Evolutionary conservation across 1,140 invertebrate species (phyloP), one percentile per base, ranked within the genome.

Genomic region (Anastrepha obliqua): DNA sequence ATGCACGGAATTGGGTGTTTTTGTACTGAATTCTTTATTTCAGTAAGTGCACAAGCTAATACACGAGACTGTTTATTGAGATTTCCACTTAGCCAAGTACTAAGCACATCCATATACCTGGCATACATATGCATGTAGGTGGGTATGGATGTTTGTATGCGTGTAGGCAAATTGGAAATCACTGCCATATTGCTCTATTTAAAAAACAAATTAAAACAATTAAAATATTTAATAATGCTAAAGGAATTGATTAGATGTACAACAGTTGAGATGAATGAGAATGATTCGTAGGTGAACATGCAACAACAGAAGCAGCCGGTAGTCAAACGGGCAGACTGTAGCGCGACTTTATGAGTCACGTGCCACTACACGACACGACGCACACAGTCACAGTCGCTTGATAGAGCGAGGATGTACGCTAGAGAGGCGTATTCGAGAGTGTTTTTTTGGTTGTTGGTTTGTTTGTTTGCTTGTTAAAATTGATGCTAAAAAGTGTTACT

Each of bases 11-110:
- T 81, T 60, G 74, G 29, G 58, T 88, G 90, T 89, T 92, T 91
- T 92, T 91, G 91, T 92, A 93, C 92, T 91, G 92, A 93, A 92
- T 89, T 90, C 90, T 93, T 93, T 93, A 93, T 93, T 81, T 93
- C 92, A 92, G 92, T 92, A 92, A 90, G 92, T 93, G 91, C 91
- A 91, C 60, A 88, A 55, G 81, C 70, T 89, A 89, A 88, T 89
- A 89, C 87, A 88, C 88, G 91, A 90, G 89, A 90, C 91, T 90
- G 90, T 51, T 81, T 55, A 17, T 17, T 42, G 51, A 9, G 7
- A 55, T n/a, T 13, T 5, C 47, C 47, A n/a, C n/a, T 55, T 9
- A 51, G 17, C 74, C 47, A 51, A 1, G n/a, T 51, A n/a, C 44
- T 78, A 47, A 20, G 60, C 11, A 88, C 42, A 62, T 55, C 59